These are phyloP conservation scores for Nerophis lumbriciformis DNA, from an alignment of 2,113 vertebrate genomes.

Conservation along the genomic window DNA sequence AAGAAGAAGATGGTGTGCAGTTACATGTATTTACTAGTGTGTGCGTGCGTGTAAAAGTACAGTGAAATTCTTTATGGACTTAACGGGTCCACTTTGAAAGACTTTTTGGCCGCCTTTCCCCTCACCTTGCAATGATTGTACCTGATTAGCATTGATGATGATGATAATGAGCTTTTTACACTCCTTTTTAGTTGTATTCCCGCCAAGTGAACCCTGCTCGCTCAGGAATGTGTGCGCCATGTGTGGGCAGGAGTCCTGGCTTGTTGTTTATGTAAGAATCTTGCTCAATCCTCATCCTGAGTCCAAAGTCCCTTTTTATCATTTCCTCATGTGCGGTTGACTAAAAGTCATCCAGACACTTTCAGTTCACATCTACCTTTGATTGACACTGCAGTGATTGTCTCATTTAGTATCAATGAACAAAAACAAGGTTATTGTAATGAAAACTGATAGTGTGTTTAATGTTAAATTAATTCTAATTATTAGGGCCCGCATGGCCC, in stretches of 20 bases:
- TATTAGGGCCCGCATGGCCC: too few relatives aligned
- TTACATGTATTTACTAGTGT: too few relatives aligned
- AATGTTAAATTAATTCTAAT: too few relatives aligned
- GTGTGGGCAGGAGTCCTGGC: constrained; percentile 13
- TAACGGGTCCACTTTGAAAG: not conserved
- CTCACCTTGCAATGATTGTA: not conserved
- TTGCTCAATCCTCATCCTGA: constrained; percentile 19
- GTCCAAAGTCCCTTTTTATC: not conserved
- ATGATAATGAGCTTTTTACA: constrained; percentile 8
- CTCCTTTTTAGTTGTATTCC: not conserved
- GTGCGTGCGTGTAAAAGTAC: too few relatives aligned
- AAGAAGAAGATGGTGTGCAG: too few relatives aligned
- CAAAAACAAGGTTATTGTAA: too few relatives aligned
- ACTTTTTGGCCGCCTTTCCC: not conserved
- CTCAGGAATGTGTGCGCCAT: constrained; percentile 8
- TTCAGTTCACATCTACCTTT: not conserved
- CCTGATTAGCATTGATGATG: not conserved
- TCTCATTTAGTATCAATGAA: too few relatives aligned
- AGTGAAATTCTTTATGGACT: not conserved
- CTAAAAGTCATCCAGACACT: not conserved
- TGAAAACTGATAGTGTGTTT: too few relatives aligned
- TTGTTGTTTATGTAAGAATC: constrained; percentile 31
- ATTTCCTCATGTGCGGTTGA: constrained; percentile 1
- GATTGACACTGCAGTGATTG: not conserved
- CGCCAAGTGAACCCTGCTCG: not conserved